Evolutionary conservation across 2,113 vertebrate genomes (phyloP).

Genomic region (Sphaerodactylus townsendi): DNA sequence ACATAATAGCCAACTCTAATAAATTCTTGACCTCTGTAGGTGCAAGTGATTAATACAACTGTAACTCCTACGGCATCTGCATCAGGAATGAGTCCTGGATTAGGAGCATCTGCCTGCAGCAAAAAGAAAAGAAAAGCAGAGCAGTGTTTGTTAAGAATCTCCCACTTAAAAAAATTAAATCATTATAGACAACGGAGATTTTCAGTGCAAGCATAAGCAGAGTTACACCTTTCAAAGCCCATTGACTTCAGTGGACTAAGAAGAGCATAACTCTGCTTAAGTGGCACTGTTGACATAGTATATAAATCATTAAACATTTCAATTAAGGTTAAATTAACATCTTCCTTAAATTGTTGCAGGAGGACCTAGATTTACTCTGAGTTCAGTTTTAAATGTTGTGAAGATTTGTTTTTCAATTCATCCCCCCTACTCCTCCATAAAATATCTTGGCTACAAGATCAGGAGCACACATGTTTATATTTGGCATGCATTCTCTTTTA

Average conservation of each 20-base stretch:
- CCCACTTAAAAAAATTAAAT: background rate
- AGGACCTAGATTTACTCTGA: conserved; percentile 10
- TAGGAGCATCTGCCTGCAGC: conserved; percentile 81
- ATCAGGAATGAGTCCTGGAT: conserved; percentile 84
- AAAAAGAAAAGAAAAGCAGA: conserved; percentile 49
- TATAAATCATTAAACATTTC: background rate
- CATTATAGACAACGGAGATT: background rate
- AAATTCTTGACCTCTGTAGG: conserved; percentile 85
- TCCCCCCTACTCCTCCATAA: background rate
- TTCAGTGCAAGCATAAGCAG: too few species aligned
- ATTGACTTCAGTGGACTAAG: too few species aligned
- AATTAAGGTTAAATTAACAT: background rate
- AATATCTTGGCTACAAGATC: background rate
- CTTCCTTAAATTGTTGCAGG: background rate
- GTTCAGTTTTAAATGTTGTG: background rate
- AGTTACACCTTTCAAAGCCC: too few species aligned
- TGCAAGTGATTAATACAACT: conserved; percentile 84
- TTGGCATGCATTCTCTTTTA: background rate
- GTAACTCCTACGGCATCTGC: conserved; percentile 85
- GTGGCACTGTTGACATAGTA: background rate
- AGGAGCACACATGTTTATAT: background rate
- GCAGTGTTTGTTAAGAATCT: background rate
- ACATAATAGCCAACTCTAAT: conserved; percentile 86
- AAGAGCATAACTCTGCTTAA: too few species aligned
- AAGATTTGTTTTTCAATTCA: background rate